These are phyloP conservation scores for Tetheella fluctuosa DNA, from an alignment of 2,888 invertebrate genomes.

Conservation along the genomic window DNA sequence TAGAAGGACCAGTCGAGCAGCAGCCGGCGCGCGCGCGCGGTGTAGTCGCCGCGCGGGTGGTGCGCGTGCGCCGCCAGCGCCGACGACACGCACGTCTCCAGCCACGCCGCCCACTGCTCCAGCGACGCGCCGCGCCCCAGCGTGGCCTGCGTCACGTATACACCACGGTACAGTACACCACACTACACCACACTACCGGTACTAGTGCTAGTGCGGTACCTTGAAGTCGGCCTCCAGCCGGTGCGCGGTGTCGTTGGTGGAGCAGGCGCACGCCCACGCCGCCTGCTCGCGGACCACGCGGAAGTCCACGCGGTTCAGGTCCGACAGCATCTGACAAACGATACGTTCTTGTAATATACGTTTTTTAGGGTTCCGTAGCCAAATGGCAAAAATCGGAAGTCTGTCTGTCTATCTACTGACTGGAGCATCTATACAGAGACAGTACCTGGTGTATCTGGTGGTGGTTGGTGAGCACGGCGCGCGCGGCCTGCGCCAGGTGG, in stretches of 20 bases:
- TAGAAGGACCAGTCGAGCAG: slow-evolving; percentile 99
- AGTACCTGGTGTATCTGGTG: slow-evolving; percentile 95
- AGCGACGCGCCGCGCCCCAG: slow-evolving; percentile 96
- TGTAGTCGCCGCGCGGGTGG: slow-evolving; percentile 87
- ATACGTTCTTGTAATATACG: too few species aligned
- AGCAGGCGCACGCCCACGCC: slow-evolving; percentile 99
- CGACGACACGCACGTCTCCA: slow-evolving; percentile 95
- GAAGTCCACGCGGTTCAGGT: slow-evolving; percentile 98
- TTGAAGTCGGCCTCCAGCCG: slow-evolving; percentile 96
- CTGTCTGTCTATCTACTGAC: too few species aligned
- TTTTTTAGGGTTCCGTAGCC: too few species aligned
- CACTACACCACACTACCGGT: too few species aligned
- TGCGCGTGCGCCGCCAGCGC: slow-evolving; percentile 95
- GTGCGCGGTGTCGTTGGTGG: slow-evolving; percentile 90
- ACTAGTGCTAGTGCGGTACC: too few species aligned
- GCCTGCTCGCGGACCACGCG: slow-evolving; percentile 97
- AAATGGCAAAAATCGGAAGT: too few species aligned
- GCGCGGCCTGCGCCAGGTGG: slow-evolving; percentile 97
- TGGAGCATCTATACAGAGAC: too few species aligned
- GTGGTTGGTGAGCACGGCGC: slow-evolving; percentile 97
- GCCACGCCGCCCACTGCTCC: slow-evolving; percentile 99
- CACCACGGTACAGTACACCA: too few species aligned
- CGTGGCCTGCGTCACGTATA: slow-evolving; percentile 85
- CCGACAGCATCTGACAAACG: slow-evolving; percentile 92
- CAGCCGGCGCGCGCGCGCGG: slow-evolving; percentile 92